A percentile compares a stretch with the other conserved stretches of the same genome.
Evolutionary conservation across 2,113 vertebrate genomes (phyloP).

Genomic region (Calidris pygmaea): DNA sequence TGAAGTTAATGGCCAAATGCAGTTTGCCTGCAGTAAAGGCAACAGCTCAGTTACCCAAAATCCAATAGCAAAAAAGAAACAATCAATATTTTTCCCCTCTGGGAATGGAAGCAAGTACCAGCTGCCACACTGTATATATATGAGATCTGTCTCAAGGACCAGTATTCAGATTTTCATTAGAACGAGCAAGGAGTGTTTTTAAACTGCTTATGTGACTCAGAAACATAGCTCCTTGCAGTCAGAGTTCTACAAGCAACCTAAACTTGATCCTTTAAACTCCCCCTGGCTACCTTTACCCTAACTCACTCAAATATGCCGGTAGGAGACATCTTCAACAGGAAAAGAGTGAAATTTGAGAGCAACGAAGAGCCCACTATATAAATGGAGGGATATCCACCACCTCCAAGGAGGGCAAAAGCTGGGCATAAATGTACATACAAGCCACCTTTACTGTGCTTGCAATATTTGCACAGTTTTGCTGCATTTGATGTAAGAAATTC

Average conservation of each 20-base stretch:
- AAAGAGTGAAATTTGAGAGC: not conserved
- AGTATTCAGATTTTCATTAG: not conserved
- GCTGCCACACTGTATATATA: not conserved
- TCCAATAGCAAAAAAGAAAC: slow-evolving; percentile 28
- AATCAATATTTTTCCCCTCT: slow-evolving; percentile 11
- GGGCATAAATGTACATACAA: not conserved
- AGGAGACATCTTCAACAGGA: not conserved
- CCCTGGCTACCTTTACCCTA: not conserved
- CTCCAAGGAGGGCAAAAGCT: not conserved
- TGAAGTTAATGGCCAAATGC: not conserved
- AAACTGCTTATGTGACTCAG: not conserved
- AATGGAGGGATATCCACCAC: not conserved
- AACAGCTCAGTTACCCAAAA: not conserved
- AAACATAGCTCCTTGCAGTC: not conserved
- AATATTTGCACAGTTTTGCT: not conserved
- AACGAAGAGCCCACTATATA: not conserved
- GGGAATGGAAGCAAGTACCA: not conserved
- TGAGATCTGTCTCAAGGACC: not conserved
- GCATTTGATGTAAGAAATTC: not conserved
- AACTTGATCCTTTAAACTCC: not conserved
- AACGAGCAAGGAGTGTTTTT: not conserved
- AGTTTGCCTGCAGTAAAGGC: not conserved
- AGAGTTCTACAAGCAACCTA: not conserved
- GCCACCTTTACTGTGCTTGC: not conserved
- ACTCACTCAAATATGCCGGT: not conserved